Percentiles rank a stretch among this genome's conserved stretches.
These are phyloP conservation scores for Procambarus virginalis DNA, from an alignment of 1,140 invertebrate genomes.

Conservation along the genomic window DNA sequence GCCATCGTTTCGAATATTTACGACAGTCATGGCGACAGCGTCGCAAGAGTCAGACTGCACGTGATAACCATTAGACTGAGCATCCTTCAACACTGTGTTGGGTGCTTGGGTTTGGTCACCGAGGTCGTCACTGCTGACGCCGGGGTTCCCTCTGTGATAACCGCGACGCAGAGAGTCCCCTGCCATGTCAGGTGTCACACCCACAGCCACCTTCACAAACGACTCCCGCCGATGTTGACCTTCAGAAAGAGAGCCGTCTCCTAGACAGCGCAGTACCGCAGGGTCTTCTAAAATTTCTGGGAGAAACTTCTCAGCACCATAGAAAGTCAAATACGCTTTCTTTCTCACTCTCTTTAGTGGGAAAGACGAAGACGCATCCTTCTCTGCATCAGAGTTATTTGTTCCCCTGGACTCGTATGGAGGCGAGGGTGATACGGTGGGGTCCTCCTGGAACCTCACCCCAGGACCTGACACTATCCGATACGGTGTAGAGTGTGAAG, in stretches of 20 bases:
- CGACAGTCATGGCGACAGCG: not conserved
- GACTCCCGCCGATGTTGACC: not conserved
- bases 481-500: not conserved
- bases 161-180: not conserved
- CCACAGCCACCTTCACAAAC: not conserved
- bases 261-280: not conserved
- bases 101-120: not conserved
- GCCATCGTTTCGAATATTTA: not conserved
- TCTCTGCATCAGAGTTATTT: not conserved
- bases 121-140: not conserved
- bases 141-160: not conserved
- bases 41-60: not conserved
- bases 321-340: not conserved
- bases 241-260: not conserved
- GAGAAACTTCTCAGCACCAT: slow-evolving; percentile 7
- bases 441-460: not conserved
- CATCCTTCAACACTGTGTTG: not conserved
- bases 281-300: slow-evolving; percentile 26
- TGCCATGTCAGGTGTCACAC: not conserved
- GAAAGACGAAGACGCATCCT: not conserved
- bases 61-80: not conserved
- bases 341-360: slow-evolving; percentile 1
- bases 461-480: not conserved
- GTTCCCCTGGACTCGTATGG: not conserved
- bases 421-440: not conserved